phyloP scores from a whole-genome alignment of 2,797 vertebrate genomes.

The Clarias pachynema region DNA sequence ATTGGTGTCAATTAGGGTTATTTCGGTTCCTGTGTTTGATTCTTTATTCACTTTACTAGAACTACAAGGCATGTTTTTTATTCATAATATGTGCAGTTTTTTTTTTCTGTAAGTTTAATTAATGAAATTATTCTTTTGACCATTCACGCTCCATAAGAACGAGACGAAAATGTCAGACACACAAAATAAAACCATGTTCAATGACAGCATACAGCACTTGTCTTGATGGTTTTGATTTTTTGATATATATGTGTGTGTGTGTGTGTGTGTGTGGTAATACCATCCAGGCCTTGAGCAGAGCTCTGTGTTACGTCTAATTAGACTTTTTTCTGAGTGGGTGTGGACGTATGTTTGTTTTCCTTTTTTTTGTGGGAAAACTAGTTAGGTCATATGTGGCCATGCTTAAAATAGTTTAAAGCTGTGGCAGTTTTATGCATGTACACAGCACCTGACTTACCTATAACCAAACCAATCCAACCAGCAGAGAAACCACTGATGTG shows the following conservation, averaged over 20 bases:
- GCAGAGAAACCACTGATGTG: constrained; percentile 53
- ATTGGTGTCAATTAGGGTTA: constrained; percentile 51
- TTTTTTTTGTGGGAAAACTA: constrained; percentile 16
- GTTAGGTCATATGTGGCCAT: constrained; percentile 29
- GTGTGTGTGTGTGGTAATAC: not conserved
- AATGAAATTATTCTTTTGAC: not conserved
- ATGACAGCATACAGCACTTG: not conserved
- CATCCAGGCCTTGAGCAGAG: not conserved
- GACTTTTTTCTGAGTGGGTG: constrained; percentile 1
- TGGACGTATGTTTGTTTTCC: constrained; percentile 12
- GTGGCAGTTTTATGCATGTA: not conserved
- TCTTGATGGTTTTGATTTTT: not conserved
- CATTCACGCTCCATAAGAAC: not conserved
- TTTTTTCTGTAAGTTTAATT: not conserved
- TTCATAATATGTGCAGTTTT: not conserved
- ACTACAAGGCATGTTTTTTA: not conserved
- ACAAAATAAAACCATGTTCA: not conserved
- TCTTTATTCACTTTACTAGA: constrained; percentile 23
- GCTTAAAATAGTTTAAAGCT: constrained; percentile 24
- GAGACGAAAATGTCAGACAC: not conserved
- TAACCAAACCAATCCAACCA: not conserved
- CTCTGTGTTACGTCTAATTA: constrained; percentile 21
- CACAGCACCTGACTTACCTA: constrained; percentile 51
- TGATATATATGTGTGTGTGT: not conserved
- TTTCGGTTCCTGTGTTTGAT: constrained; percentile 29